Evolutionary conservation across 2,797 vertebrate species (phyloP), one percentile per base, ranked within the genome.

Genomic region (Gymnocypris eckloni): DNA sequence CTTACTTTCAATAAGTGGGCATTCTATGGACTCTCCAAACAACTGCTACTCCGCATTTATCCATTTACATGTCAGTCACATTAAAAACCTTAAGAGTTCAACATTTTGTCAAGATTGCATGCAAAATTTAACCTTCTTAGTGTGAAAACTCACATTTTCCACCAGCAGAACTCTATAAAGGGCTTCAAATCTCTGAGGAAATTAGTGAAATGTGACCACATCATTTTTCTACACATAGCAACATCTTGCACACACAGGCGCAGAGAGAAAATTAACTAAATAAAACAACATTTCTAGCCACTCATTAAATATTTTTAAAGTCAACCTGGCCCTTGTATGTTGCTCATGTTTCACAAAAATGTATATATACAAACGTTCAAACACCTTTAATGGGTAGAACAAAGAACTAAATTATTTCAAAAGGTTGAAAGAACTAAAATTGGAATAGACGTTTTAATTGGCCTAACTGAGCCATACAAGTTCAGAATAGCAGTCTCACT

Each of bases 231-330:
- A 75, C 5, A 83, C 25, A 70, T 11, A 77, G 41, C 64, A 86
- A 86, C 70, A 82, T 72, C 20, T 78, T 39, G 22, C 50, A 82
- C 77, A 86, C 73, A 87, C 78, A 20, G 43, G 85, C 89, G 85
- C 88, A 84, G n/a, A 86, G n/a, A 37, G n/a, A 80, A 92, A 93
- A 92, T 41, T 91, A 92, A 92, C 86, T 86, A 93, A 92, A 92
- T 72, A 79, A 85, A 86, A 87, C 43, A 59, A 71, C 39, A 33
- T 28, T 82, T 54, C 41, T 75, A 82, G 82, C 66, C 22, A 3
- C 33, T 79, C 33, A 50, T 70, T 73, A 48, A 80, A 79, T 59
- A 83, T 45, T 79, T 81, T 79, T 33, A 39, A 80, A 73, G 45
- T 76, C 52, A 52, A 48, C 16, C 28, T 52, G 69, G 54, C 11